Percentiles rank a stretch among this genome's conserved stretches.
These are phyloP conservation scores for Apamea epomidion DNA, from an alignment of 2,888 invertebrate species.

Conservation along the genomic window DNA sequence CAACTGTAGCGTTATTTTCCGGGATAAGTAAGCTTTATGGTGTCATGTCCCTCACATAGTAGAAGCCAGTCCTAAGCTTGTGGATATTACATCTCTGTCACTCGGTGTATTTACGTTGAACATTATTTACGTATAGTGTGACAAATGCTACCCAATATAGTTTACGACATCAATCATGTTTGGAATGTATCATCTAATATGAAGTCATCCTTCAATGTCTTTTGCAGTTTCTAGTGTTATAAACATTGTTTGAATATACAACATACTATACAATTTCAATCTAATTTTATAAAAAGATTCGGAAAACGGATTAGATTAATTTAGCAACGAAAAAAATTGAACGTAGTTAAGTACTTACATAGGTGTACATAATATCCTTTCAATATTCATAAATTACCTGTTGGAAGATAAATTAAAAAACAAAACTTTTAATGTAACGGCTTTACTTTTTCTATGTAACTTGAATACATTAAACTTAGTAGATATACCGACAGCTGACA, in stretches of 20 bases:
- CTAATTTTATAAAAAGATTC: neutral
- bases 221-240: neutral
- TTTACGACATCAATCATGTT: conserved; percentile 37
- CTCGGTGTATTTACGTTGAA: conserved; percentile 30
- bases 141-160: conserved; percentile 18
- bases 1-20: conserved; percentile 54
- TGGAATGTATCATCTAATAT: conserved; percentile 27
- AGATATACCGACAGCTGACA: conserved; percentile 14
- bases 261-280: neutral
- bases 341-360: neutral
- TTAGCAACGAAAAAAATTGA: neutral
- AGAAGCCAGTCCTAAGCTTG: conserved; percentile 45
- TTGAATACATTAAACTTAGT: conserved; percentile 16
- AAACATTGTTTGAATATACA: conserved; percentile 3
- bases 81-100: conserved; percentile 49
- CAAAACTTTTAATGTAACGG: neutral
- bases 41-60: conserved; percentile 28
- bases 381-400: neutral
- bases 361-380: neutral
- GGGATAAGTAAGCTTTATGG: conserved; percentile 61
- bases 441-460: neutral
- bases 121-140: conserved; percentile 28
- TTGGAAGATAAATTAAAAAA: no score
- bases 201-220: conserved; percentile 29
- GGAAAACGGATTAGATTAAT: neutral